Evolutionary conservation across 2,797 vertebrate species (phyloP), one percentile per base, ranked within the genome.

Genomic region (Dipus sagitta): DNA sequence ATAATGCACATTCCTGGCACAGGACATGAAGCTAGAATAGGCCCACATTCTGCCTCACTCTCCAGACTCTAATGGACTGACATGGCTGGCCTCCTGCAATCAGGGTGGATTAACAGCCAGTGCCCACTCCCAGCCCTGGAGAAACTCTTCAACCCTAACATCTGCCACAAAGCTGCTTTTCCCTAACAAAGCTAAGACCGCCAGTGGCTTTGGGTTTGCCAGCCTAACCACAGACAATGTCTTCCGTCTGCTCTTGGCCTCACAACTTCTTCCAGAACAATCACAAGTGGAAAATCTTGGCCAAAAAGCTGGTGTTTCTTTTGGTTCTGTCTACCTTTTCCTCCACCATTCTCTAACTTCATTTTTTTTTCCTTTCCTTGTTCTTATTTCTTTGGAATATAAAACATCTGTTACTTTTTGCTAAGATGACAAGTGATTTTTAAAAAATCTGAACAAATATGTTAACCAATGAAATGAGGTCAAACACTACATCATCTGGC

Each of bases 341-440:
- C 76, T 58, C 58, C 77, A 20, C 13, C 23, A 0, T 30, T 30
- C 70, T 71, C 42, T 26, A 38, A 23, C 54, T 58, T 86, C 18
- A 18, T 52, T 34, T 62, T 82, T 82, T 15, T 3, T n/a, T 14
- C 71, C 42, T 79, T 58, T 78, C 80, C 65, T 92, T 75, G 42
- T 88, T 72, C 83, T 79, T 80, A 52, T 15, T 26, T 81, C 34
- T 34, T 0, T 15, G 14, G 38, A 68, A 42, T 17, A 5, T 24
- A 78, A 91, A 91, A 71, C 28, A n/a, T 34, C 42, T 47, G 9
- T 15, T 70, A 8, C 9, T 24, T 77, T 90, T 71, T 32, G 64
- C 67, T 67, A 77, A 30, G 82, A 38, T 92, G 64, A 70, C 30
- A 42, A 91, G 9, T 6, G n/a, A 72, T 38, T 80, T 77, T 83